Evolutionary conservation across 2,888 invertebrate species (phyloP), one percentile per base, ranked within the genome.

Genomic region (Xestia sexstrigata): DNA sequence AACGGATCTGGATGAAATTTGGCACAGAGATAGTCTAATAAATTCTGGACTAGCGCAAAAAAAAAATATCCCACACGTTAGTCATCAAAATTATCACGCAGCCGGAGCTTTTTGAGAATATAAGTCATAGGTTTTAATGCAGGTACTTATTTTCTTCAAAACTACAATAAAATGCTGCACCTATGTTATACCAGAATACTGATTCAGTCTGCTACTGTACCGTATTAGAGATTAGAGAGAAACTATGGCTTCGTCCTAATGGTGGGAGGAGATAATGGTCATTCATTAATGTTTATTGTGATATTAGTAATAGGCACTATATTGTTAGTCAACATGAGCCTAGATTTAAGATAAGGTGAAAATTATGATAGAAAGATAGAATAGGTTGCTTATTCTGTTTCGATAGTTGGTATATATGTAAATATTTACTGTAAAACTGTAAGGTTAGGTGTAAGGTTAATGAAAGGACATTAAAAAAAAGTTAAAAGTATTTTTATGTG

Each of bases 211-310:
- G 13, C 74, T 71, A 74, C 85, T 82, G 78, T 79, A 84, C 74
- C 26, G 26, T 74, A 78, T 81, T 75, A 75, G 45, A 84, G 85
- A 84, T 82, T 82, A 85, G 60, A 76, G 70, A 45, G 75, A 82
- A 85, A 82, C 82, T 85, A 84, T 69, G 39, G 49, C 72, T 65
- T 73, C 70, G 55, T 23, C 39, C 55, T 82, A 84, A 85, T 79
- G 79, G 85, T 75, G 67, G 72, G 72, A 60, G 65, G 47, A 81
- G 85, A 85, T 84, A 84, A 71, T 85, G 75, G 85, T 71, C 72
- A 82, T 84, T 84, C 82, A 84, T 84, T 85, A 79, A 78, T 49
- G 75, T 85, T 84, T 84, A 84, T 82, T 85, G 70, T 85, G 70
- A 52, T 75, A 78, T 78, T 84, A 72, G 35, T 83, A 81, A 81